Evolutionary conservation across 2,797 vertebrate species (phyloP), one percentile per base, ranked within the genome.

Genomic region (Cynopterus sphinx): DNA sequence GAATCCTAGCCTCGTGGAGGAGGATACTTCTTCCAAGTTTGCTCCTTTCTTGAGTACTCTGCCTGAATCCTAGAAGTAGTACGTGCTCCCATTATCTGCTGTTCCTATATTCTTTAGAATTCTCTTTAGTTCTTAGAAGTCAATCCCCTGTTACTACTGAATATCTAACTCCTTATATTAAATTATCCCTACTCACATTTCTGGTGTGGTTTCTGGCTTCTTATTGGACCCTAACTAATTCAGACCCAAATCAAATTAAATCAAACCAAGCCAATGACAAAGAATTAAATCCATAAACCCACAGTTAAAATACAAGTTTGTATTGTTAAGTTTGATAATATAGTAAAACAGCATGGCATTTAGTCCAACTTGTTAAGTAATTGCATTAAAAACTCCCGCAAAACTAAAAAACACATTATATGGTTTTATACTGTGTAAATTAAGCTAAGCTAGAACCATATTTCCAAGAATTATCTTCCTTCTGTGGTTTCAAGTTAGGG

Each of bases 141-240:
- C 82, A 86, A 96, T 86, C 36, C 26, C 36, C 21, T 79, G 26
- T 81, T 84, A 75, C 28, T 57, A 78, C 57, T 96, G 89, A 94
- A 53, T 73, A 86, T 81, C 49, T 88, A 86, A 85, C 49, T 88
- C 43, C 36, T 79, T 90, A 46, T 36, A 77, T 82, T 71, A 87
- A 79, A 88, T n/a, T 31, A 65, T 92, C 22, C 43, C 19, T 86
- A 9, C 67, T 95, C 33, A 43, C 79, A 63, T 82, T 78, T 92
- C 11, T 90, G 21, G 33, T 90, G 31, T 24, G 39, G 33, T 49
- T 90, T 90, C 33, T 73, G 53, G 36, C 12, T 92, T 53, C 65
- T 84, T 10, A 70, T 1, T 39, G 43, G 43, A 95, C 51, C 7
- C 55, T 95, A 55, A 91, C n/a, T 59, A 78, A 88, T 81, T 74